A percentile compares a stretch with the other conserved stretches of the same genome.
Conservation (phyloP, 2,797 vertebrate species). For the Scarus forsteni region DNA sequence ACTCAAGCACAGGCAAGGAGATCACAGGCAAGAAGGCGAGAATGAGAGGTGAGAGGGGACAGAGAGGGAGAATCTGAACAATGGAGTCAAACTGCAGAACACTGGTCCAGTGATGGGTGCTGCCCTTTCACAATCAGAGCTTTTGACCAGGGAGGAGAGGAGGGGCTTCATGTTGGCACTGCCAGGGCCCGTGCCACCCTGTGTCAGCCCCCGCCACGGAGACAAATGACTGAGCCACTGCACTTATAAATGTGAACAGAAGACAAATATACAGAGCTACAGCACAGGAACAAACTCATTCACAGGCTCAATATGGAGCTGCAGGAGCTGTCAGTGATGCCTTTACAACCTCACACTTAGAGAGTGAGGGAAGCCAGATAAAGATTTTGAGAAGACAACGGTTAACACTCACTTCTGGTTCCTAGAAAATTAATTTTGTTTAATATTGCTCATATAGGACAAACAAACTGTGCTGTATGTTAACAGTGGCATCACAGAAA, state of each 20-base stretch:
- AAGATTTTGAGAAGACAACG: background rate
- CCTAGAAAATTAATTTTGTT: too few relatives aligned
- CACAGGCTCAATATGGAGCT: slow-evolving; percentile 29
- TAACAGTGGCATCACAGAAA: too few relatives aligned
- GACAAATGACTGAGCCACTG: slow-evolving; percentile 73
- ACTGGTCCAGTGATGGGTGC: slow-evolving; percentile 84
- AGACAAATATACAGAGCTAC: slow-evolving; percentile 22
- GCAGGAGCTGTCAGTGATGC: slow-evolving; percentile 33
- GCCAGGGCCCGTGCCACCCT: slow-evolving; percentile 88
- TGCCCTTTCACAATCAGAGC: slow-evolving; percentile 89
- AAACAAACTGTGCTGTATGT: too few relatives aligned
- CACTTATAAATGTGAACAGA: slow-evolving; percentile 35
- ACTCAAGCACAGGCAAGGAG: slow-evolving; percentile 18
- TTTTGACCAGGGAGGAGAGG: slow-evolving; percentile 85
- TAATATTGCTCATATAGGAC: too few relatives aligned
- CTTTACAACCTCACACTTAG: background rate
- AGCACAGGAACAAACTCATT: slow-evolving; percentile 20
- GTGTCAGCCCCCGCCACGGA: slow-evolving; percentile 84
- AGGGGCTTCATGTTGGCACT: slow-evolving; percentile 77
- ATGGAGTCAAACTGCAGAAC: slow-evolving; percentile 91
- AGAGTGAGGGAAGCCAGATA: background rate
- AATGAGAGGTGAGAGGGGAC: slow-evolving; percentile 50
- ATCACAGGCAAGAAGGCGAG: slow-evolving; percentile 36
- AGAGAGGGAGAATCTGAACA: slow-evolving; percentile 84
- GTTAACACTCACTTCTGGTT: background rate